Evolutionary conservation across 2,888 invertebrate species (phyloP).

Genomic region (Agrochola circellaris): DNA sequence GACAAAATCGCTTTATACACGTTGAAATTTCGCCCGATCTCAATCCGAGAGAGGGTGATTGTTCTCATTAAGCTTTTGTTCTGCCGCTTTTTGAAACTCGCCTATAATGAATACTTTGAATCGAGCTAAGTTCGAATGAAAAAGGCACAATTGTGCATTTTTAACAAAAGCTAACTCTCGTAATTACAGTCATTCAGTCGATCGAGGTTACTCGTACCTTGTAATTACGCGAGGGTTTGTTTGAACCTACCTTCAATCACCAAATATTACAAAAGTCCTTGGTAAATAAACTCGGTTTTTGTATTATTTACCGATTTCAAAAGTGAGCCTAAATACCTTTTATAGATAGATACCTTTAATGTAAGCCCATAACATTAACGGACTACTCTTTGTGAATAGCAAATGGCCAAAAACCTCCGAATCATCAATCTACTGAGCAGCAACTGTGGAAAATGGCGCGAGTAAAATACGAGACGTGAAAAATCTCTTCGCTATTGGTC

Average conservation of each 20-base stretch:
- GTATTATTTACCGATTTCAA: conserved; percentile 13
- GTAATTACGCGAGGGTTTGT: conserved; percentile 34
- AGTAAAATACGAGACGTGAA: conserved; percentile 57
- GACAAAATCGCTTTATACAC: conserved; percentile 54
- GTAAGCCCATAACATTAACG: conserved; percentile 59
- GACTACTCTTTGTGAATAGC: conserved; percentile 57
- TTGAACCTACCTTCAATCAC: conserved; percentile 25
- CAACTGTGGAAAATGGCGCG: conserved; percentile 57
- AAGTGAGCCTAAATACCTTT: conserved; percentile 28
- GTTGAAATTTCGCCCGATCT: conserved; percentile 43
- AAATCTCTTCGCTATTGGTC: conserved; percentile 62
- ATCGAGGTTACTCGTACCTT: conserved; percentile 37
- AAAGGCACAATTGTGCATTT: conserved; percentile 55
- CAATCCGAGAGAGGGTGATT: conserved; percentile 50
- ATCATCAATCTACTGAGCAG: conserved; percentile 59
- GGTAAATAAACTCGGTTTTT: conserved; percentile 4
- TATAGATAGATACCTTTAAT: conserved; percentile 46
- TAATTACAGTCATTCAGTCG: conserved; percentile 51
- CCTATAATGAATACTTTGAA: conserved; percentile 62
- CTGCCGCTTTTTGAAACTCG: conserved; percentile 58
- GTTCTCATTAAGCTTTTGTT: conserved; percentile 62
- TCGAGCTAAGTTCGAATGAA: conserved; percentile 49
- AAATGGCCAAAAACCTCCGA: conserved; percentile 54
- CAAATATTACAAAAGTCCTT: neutral
- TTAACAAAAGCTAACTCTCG: conserved; percentile 51